Evolutionary conservation across 2,113 vertebrate species (phyloP).

Genomic region (Porphyrio hochstetteri): DNA sequence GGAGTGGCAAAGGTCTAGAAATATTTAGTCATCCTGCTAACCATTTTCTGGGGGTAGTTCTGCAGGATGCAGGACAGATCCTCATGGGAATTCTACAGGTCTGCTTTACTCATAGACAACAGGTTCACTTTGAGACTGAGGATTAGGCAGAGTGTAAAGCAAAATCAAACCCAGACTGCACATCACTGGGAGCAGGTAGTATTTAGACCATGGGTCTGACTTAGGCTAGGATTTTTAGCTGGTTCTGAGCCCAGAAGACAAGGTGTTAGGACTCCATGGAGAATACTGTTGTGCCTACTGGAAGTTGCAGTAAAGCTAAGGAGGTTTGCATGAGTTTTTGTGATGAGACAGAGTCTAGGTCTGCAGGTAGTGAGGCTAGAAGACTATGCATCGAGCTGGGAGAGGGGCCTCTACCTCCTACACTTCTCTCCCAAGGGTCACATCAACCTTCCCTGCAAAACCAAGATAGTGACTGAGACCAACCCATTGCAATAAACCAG

Average conservation of each 20-base stretch:
- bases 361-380: background rate
- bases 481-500: background rate
- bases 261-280: background rate
- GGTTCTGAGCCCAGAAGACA: background rate
- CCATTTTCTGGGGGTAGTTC: background rate
- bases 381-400: background rate
- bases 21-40: background rate
- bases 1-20: background rate
- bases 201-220: background rate
- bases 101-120: background rate
- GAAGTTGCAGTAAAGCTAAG: background rate
- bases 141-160: background rate
- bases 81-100: background rate
- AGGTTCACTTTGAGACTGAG: rapidly evolving
- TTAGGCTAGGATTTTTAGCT: background rate
- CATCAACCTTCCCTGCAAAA: background rate
- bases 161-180: background rate
- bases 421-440: background rate
- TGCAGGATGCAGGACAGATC: background rate
- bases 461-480: background rate
- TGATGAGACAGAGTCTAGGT: background rate
- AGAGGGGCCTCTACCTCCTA: background rate
- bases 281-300: background rate
- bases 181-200: too few relatives aligned
- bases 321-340: background rate